phyloP scores from a whole-genome alignment of 2,888 invertebrate genomes.

The Molorchus minor region DNA sequence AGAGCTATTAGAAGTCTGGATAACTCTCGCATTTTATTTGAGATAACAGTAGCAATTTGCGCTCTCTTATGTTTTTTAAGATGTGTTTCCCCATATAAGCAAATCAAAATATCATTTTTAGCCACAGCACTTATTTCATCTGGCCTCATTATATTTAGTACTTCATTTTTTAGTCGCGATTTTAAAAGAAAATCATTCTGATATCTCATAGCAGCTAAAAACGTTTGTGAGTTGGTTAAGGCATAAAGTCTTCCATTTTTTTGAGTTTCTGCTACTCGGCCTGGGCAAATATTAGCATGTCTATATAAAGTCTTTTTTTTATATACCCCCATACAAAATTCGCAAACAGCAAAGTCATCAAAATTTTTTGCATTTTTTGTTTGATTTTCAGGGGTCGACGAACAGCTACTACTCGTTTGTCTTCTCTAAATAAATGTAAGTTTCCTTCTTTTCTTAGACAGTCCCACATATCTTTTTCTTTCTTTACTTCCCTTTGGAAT shows the following conservation, averaged over 20 bases:
- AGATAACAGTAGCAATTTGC: slow-evolving; percentile 6
- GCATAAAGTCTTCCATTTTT: slow-evolving; percentile 6
- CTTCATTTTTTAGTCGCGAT: slow-evolving; percentile 13
- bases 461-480: slow-evolving; percentile 11
- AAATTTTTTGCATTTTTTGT: slow-evolving; percentile 14
- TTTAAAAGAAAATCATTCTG: slow-evolving; percentile 16
- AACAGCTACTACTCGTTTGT: slow-evolving; percentile 12
- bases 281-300: slow-evolving; percentile 7
- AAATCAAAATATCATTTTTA: slow-evolving; percentile 11
- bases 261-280: slow-evolving; percentile 11
- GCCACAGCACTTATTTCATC: slow-evolving; percentile 15
- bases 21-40: slow-evolving; percentile 20
- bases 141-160: slow-evolving; percentile 9
- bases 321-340: slow-evolving; percentile 10
- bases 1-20: slow-evolving; percentile 8
- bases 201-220: slow-evolving; percentile 15
- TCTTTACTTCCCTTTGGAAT: slow-evolving; percentile 3
- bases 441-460: slow-evolving; percentile 23
- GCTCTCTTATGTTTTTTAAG: slow-evolving; percentile 13
- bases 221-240: slow-evolving; percentile 11
- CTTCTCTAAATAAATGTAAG: slow-evolving; percentile 11
- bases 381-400: slow-evolving; percentile 17
- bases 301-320: slow-evolving; percentile 17
- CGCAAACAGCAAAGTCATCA: slow-evolving; percentile 17
- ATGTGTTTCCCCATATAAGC: slow-evolving; percentile 8